Evolutionary conservation across 2,113 vertebrate genomes (phyloP).

Genomic region (Pterocles gutturalis): DNA sequence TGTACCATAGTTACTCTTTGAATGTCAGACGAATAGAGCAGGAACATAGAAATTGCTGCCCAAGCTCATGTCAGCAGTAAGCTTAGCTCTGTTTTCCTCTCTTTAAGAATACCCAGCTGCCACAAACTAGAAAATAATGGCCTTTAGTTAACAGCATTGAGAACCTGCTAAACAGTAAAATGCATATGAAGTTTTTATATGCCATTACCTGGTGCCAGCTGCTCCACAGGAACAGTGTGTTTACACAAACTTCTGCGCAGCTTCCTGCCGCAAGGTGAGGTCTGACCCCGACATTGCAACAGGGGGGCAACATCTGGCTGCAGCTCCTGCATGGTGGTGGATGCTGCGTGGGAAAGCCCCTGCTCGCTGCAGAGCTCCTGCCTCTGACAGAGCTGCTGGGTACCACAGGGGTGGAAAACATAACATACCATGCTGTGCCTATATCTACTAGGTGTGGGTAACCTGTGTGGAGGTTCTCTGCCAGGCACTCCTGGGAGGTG

Average conservation of each 20-base stretch:
- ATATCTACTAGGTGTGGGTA: too few relatives aligned
- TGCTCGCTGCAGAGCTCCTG: rapidly evolving
- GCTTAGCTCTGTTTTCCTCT: not conserved
- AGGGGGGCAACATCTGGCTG: not conserved
- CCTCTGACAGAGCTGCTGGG: not conserved
- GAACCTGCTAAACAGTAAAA: not conserved
- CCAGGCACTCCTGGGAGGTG: not conserved
- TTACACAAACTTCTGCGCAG: not conserved
- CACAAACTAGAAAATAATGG: not conserved
- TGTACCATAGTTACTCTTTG: not conserved
- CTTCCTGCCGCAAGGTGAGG: not conserved
- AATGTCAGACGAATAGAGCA: not conserved
- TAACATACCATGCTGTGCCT: not conserved
- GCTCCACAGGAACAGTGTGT: not conserved
- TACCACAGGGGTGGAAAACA: rapidly evolving
- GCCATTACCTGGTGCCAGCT: not conserved
- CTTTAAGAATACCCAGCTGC: not conserved
- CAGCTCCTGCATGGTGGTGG: rapidly evolving
- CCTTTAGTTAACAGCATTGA: not conserved
- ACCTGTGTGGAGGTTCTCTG: not conserved
- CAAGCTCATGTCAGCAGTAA: not conserved
- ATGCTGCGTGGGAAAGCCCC: not conserved
- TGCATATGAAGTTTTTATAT: not conserved
- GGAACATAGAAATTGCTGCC: not conserved
- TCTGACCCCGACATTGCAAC: not conserved